Evolutionary conservation across 1,140 invertebrate genomes (phyloP).

Genomic region (Scaptomyza pallida): DNA sequence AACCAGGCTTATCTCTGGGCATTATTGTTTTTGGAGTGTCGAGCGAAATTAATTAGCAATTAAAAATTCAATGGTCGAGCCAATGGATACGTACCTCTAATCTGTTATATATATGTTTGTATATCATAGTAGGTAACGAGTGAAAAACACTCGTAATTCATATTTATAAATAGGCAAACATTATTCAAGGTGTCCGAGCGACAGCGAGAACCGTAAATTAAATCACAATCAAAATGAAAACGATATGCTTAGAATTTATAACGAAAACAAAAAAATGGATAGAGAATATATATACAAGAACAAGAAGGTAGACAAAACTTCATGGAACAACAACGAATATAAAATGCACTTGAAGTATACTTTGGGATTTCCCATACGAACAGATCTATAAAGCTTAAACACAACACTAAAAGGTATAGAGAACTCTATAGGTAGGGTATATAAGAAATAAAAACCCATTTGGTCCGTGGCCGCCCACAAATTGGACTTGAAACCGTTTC

Average conservation of each 20-base stretch:
- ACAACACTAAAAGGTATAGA: background rate
- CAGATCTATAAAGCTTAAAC: no score
- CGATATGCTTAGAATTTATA: slow-evolving; percentile 81
- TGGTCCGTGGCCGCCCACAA: slow-evolving; percentile 76
- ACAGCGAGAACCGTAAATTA: slow-evolving; percentile 78
- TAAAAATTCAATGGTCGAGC: slow-evolving; percentile 68
- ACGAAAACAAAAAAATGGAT: slow-evolving; percentile 56
- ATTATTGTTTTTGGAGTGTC: slow-evolving; percentile 68
- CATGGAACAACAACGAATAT: background rate
- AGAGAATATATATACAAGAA: slow-evolving; percentile 41
- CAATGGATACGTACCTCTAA: slow-evolving; percentile 44
- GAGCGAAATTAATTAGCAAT: slow-evolving; percentile 78
- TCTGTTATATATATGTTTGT: slow-evolving; percentile 43
- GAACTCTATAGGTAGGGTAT: slow-evolving; percentile 38
- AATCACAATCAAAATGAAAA: slow-evolving; percentile 79
- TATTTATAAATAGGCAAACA: slow-evolving; percentile 82
- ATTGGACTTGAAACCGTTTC: slow-evolving; percentile 47
- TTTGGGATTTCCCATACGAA: no score
- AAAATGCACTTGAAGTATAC: slow-evolving; percentile 2
- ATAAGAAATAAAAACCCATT: slow-evolving; percentile 54
- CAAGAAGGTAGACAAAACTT: background rate
- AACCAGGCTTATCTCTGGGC: slow-evolving; percentile 22
- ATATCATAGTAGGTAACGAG: no score
- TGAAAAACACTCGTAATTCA: slow-evolving; percentile 66
- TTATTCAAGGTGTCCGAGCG: slow-evolving; percentile 76